phyloP scores from a whole-genome alignment of 2,113 vertebrate genomes.

The Cariama cristata region DNA sequence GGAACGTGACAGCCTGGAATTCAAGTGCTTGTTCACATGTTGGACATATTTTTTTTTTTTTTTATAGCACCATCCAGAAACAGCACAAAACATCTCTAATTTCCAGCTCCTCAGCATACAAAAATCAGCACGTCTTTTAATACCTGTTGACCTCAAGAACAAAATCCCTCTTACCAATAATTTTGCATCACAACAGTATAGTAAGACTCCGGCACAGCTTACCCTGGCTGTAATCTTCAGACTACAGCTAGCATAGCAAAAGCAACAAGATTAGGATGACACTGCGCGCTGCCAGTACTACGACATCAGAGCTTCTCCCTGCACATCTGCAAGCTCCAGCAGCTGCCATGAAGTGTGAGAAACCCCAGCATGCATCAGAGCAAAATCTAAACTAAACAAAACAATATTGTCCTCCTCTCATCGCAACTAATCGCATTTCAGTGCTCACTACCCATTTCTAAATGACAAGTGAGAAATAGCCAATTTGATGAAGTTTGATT shows the following conservation, averaged over 20 bases:
- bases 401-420: background rate
- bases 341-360: background rate
- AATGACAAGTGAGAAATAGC: background rate
- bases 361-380: background rate
- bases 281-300: fast-evolving
- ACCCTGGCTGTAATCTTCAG: background rate
- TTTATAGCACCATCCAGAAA: background rate
- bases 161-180: background rate
- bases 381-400: background rate
- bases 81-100: background rate
- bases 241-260: background rate
- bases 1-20: fast-evolving
- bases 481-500: background rate
- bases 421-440: background rate
- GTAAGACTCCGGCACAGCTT: background rate
- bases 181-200: fast-evolving
- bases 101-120: background rate
- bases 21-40: fast-evolving
- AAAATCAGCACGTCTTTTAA: background rate
- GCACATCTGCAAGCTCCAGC: background rate
- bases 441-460: background rate
- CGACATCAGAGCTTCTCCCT: background rate
- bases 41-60: too few relatives aligned
- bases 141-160: background rate
- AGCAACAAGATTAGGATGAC: background rate